A percentile compares a stretch with the other conserved stretches of the same genome.
Conservation (phyloP, 64 coral and sea anemone genomes). For the Stylophora pistillata region DNA sequence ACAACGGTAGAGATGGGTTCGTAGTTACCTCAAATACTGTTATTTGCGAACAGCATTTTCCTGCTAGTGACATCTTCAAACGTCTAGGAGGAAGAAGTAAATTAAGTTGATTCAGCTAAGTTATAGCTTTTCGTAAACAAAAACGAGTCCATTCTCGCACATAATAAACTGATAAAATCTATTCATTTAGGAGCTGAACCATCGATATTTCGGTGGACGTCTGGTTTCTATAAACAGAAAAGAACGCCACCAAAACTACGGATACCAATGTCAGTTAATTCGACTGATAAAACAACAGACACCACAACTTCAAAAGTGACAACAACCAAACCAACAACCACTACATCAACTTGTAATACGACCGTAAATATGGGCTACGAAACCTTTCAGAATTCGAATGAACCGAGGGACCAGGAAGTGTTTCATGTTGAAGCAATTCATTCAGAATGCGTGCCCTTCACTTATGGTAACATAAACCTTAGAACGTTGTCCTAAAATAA, state of each 20-base stretch:
- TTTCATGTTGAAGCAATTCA: background rate
- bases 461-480: background rate
- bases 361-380: background rate
- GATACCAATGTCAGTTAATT: too few relatives aligned
- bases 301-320: too few relatives aligned
- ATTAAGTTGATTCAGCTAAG: too few relatives aligned
- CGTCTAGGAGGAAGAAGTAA: slow-evolving; percentile 3
- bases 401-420: background rate
- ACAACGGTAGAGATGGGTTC: background rate
- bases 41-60: slow-evolving; percentile 1
- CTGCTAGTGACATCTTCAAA: background rate
- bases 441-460: background rate
- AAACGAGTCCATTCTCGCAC: too few relatives aligned
- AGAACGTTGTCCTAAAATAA: background rate
- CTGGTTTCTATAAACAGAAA: background rate
- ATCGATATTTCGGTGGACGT: background rate
- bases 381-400: background rate
- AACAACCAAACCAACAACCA: background rate
- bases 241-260: background rate
- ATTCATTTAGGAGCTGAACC: background rate
- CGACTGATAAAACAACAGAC: too few relatives aligned
- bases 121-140: too few relatives aligned
- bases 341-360: background rate
- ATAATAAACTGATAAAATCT: background rate
- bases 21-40: background rate